Base-by-base conservation (phyloP, 2,113 vertebrate species). In the Carassius auratus region DNA sequence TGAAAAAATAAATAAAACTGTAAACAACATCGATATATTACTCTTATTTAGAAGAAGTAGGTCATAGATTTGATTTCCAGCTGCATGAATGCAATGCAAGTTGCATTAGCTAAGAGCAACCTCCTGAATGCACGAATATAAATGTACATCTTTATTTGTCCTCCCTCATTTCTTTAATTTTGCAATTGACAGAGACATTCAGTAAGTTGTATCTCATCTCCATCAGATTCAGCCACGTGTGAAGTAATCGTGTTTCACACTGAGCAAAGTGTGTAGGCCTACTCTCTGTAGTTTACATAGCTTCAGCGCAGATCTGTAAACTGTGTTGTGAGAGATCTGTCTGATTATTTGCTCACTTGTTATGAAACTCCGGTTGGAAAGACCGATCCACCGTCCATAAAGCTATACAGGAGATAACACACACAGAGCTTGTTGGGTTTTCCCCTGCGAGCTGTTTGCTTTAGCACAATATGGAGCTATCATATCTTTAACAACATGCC, bases 241-340 rank as follows among this genome's bases (percentile, higher is more conserved):
- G 68, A 52, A 59, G 21, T 80, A 50, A 38, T 69, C 26, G 23
- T 50, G 48, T 69, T 79, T 59, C 59, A 77, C 73, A 33, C 50
- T 77, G 83, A 84, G 59, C 38, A 76, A 42, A 82, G 55, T 75
- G 52, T 5, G 50, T 52, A 48, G 38, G 57, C 33, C 75, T 59
- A 59, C 38, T 85, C 66, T 33, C 45, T 38, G 36, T 83, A 85
- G 84, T 88, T 88, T 88, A 88, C 84, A 86, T 81, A 83, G 81
- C 52, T 76, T 84, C 61, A 83, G 71, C 80, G 3, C 57, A 68
- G 73, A 68, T 83, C 81, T 57, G 45, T 84, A 87, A 52, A 83
- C 78, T 76, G 68, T 85, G 78, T 62, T 30, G 48, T 76, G 48
- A 82, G 61, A 85, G 50, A 81, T 76, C 77, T 26, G 55, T 76